Conservation (phyloP, 2,113 vertebrate species). For the Charadrius vociferus region DNA sequence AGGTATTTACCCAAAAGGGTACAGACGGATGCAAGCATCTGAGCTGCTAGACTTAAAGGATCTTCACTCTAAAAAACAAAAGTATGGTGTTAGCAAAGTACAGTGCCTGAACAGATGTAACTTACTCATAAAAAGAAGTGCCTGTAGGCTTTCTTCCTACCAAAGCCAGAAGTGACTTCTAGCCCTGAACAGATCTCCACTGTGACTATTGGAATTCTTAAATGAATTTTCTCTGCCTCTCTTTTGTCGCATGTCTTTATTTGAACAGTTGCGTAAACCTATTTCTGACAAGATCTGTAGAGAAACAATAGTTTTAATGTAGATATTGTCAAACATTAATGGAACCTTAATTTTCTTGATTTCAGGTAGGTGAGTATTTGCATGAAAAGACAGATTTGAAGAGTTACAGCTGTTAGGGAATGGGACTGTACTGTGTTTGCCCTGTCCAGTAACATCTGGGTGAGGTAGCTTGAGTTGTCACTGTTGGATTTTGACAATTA, state of each 20-base stretch:
- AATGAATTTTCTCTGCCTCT: background rate
- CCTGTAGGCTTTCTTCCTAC: constrained; percentile 31
- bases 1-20: constrained; percentile 58
- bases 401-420: background rate
- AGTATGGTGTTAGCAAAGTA: constrained; percentile 59
- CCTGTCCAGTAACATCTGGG: background rate
- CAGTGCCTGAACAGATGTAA: constrained; percentile 65
- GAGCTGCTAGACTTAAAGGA: constrained; percentile 67
- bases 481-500: background rate
- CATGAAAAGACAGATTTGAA: background rate
- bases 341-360: background rate
- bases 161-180: constrained; percentile 60
- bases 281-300: background rate
- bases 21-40: constrained; percentile 61
- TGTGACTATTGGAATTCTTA: background rate
- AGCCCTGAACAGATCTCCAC: constrained; percentile 33
- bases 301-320: background rate
- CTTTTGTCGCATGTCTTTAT: background rate
- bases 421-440: accelerated
- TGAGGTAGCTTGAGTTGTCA: background rate
- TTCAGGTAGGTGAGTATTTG: background rate
- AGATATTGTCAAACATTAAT: background rate
- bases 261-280: background rate
- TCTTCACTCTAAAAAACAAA: constrained; percentile 62
- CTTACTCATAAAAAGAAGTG: constrained; percentile 40